These are phyloP conservation scores for Cercopithecus hamlyni DNA, from an alignment of 2,797 vertebrate genomes.

Conservation along the genomic window DNA sequence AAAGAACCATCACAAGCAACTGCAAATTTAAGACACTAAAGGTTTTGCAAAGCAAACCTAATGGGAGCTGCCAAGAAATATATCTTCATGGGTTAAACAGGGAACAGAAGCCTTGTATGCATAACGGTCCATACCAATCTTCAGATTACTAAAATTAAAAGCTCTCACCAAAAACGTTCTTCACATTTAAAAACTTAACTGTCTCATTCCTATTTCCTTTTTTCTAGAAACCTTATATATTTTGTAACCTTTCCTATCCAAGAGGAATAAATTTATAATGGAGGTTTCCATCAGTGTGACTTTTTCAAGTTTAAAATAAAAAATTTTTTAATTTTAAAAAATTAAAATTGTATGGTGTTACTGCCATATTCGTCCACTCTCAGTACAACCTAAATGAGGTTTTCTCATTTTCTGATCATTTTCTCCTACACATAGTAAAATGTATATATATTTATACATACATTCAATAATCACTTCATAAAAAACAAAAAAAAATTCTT, in stretches of 20 bases:
- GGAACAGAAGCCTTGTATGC: not conserved
- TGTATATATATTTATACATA: not conserved
- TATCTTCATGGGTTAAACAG: slow-evolving; percentile 36
- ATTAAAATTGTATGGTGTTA: not conserved
- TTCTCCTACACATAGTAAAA: not conserved
- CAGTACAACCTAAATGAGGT: slow-evolving; percentile 3
- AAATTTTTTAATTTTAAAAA: not conserved
- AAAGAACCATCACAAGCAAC: slow-evolving; percentile 38
- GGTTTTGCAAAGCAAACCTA: slow-evolving; percentile 20
- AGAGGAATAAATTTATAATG: not conserved
- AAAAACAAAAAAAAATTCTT: not conserved
- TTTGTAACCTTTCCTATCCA: slow-evolving; percentile 8
- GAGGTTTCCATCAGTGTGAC: not conserved
- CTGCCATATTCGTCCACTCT: not conserved
- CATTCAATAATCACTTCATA: slow-evolving; percentile 12
- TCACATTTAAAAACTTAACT: slow-evolving; percentile 2
- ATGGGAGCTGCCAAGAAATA: not conserved
- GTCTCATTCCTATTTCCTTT: not conserved
- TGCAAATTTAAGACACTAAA: slow-evolving; percentile 33
- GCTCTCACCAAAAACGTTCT: slow-evolving; percentile 3
- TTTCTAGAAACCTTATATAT: slow-evolving; percentile 45
- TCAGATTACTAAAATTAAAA: slow-evolving; percentile 20
- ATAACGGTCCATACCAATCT: not conserved
- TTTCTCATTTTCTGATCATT: not conserved
- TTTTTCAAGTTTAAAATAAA: not conserved